A percentile compares a stretch with the other conserved stretches of the same genome.
These are phyloP conservation scores for Ficedula albicollis DNA, from an alignment of 2,797 vertebrate genomes.

Conservation along the genomic window DNA sequence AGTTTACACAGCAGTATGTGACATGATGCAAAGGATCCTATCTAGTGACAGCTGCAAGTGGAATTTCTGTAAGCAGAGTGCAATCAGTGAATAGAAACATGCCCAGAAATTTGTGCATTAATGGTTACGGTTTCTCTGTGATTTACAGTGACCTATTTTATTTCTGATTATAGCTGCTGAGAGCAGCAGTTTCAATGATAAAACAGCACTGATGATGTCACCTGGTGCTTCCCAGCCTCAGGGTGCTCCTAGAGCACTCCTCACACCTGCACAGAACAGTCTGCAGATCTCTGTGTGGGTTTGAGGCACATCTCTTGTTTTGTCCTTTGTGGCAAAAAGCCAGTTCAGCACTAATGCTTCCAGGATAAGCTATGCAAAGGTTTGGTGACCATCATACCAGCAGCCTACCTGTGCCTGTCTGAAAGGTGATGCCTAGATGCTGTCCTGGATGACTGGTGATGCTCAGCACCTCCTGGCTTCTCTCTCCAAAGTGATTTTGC, in stretches of 20 bases:
- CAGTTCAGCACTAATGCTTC: not conserved
- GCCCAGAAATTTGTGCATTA: not conserved
- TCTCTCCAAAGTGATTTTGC: not conserved
- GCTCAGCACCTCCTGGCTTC: not conserved
- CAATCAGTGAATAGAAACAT: not conserved
- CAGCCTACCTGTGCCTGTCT: too few species aligned
- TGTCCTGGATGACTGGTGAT: not conserved
- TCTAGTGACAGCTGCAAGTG: not conserved
- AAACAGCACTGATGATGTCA: not conserved
- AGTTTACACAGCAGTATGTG: not conserved
- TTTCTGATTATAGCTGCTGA: not conserved
- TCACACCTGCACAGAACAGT: accelerated
- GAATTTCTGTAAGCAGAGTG: not conserved
- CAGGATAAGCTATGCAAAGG: not conserved
- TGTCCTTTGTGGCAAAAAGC: not conserved
- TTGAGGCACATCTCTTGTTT: not conserved
- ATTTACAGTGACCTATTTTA: not conserved
- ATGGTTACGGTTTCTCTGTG: accelerated
- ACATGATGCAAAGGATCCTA: not conserved
- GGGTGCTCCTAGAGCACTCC: not conserved
- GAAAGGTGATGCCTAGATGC: not conserved
- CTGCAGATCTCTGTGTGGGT: not conserved
- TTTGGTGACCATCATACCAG: not conserved
- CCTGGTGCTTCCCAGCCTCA: not conserved
- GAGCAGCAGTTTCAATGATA: not conserved